Evolutionary conservation across 2,797 vertebrate species (phyloP).

Genomic region (Chaenodraco wilsoni): DNA sequence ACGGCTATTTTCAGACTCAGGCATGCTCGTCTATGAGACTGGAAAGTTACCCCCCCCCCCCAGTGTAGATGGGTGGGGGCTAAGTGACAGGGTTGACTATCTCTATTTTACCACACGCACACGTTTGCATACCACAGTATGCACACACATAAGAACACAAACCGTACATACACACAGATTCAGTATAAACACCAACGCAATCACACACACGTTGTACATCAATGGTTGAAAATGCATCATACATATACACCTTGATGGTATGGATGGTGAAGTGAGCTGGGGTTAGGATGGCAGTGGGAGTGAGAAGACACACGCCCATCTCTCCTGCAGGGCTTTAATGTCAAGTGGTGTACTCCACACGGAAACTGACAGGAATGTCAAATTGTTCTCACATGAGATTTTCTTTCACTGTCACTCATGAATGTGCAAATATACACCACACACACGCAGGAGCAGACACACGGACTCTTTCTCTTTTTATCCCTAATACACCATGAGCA

Average conservation of each 20-base stretch:
- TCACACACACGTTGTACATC: background rate
- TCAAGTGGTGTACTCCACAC: constrained; percentile 57
- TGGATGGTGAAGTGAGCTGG: constrained; percentile 3
- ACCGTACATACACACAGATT: constrained; percentile 10
- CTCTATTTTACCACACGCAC: constrained; percentile 73
- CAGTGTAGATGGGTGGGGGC: constrained; percentile 70
- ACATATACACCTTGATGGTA: constrained; percentile 35
- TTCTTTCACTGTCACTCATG: constrained; percentile 44
- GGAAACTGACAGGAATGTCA: constrained; percentile 59
- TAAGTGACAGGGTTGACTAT: constrained; percentile 76
- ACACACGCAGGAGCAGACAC: constrained; percentile 1
- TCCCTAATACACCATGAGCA: constrained; percentile 38
- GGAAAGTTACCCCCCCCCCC: constrained; percentile 76
- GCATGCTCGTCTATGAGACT: constrained; percentile 82
- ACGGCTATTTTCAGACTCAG: constrained; percentile 90
- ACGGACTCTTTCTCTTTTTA: constrained; percentile 14
- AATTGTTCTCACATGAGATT: constrained; percentile 55
- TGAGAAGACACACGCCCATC: constrained; percentile 13
- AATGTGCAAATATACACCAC: constrained; percentile 35
- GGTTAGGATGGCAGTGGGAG: constrained; percentile 2
- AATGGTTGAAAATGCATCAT: constrained; percentile 7
- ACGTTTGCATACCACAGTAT: constrained; percentile 53
- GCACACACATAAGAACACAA: constrained; percentile 16
- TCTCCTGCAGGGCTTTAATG: constrained; percentile 45
- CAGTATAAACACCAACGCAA: constrained; percentile 8